Evolutionary conservation across 2,888 invertebrate genomes (phyloP), one percentile per base, ranked within the genome.

Genomic region (Agrochola litura): DNA sequence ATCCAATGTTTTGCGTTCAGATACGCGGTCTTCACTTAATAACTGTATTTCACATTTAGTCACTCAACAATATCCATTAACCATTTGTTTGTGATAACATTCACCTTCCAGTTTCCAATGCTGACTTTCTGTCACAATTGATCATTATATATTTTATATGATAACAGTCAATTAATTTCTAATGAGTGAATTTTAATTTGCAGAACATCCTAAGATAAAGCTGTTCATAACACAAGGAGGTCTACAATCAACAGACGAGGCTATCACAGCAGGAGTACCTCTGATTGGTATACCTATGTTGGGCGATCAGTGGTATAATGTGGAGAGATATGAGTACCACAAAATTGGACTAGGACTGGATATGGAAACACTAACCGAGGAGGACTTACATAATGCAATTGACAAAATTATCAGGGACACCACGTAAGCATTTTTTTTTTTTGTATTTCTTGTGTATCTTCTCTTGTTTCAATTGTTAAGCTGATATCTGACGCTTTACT

Each of bases 171-270:
- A 25, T 14, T n/a, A 0, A 16, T 46, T 58, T 14, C 6, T 56
- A 43, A 22, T 25, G 6, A 30, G 2, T 16, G 1, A 43, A 37
- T 43, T 46, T 76, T 0, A 43, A 10, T 49, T 90, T 89, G 0
- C 82, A 94, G 93, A 84, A 56, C 96, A 97, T 86, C 93, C 94
- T 2, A 96, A 96, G 73, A 75, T 96, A 0, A 96, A 95, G 82
- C 68, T 95, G 0, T 96, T 96, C 65, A 91, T 96, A 49, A 95
- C 94, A 0, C 95, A 96, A 92, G 95, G 94, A 69, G 96, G 96
- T 12, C 82, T 95, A 8, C 95, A 95, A 73, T 95, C 96, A 0
- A 91, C 94, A 1, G 95, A 95, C 73, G 96, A 96, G 88, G 92
- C 95, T 0, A 92, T 96, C 10, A 89, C 90, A 30, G 92, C 92